Base-by-base conservation (phyloP, 2,888 invertebrate species). In the Spicauda simplicius region DNA sequence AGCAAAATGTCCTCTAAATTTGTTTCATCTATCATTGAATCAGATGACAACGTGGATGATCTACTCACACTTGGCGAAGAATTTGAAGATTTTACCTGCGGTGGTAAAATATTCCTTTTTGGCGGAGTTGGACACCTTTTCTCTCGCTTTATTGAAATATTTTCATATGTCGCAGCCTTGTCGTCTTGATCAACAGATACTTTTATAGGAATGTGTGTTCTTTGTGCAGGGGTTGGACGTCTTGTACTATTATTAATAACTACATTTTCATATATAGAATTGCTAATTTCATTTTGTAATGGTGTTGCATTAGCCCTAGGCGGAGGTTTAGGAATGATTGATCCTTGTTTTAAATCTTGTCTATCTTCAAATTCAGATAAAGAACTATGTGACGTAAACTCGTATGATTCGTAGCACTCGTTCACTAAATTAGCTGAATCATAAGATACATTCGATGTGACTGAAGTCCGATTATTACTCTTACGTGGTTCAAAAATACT, bases 1-100 rank as follows among this genome's bases (percentile, higher is more conserved):
- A 92, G 73, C 30, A 93, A 80, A 73, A 93, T 91, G 74, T 93
- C 93, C 80, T 93, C 93, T 69, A 93, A 82, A 78, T 92, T 90
- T 12, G 91, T 78, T 80, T 91, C 93, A 71, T 93, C 93, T 54
- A 85, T 80, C 87, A 90, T 83, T 50, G 91, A 91, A 79, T 90
- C 91, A 16, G 91, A 87, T 14, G 92, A 91, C 67, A 85, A 70
- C 11, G 88, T 86, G 10, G 92, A 93, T 7, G 89, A 81, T 68
- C 87, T 85, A 76, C 91, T 91, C 0, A 75, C 68, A 69, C 77
- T 78, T 8, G 81, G 77, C 10, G 85, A 83, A 60, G 79, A 79
- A 64, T 74, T 76, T 65, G 77, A 78, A 0, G 80, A 75, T 70
- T 75, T 77, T 50, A 72, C 69, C 66, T 79, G 77, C 41, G 75